Evolutionary conservation across 2,888 invertebrate species (phyloP), one percentile per base, ranked within the genome.

Genomic region (Heteromyza rotundicornis): DNA sequence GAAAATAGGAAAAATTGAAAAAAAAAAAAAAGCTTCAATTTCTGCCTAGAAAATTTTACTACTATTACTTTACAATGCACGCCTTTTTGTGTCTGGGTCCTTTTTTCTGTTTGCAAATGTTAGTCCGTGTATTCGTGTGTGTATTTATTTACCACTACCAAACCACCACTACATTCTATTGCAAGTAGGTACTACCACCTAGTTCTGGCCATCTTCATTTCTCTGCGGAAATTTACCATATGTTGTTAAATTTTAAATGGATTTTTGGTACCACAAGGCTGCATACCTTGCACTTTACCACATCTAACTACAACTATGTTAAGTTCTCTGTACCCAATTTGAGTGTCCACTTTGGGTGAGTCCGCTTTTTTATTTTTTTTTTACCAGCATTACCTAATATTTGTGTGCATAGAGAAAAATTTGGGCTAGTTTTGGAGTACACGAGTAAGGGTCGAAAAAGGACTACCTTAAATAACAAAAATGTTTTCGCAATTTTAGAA

Each of bases 171-270:
- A 5, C 10, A 27, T 27, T 10, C 27, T 27, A 27, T 27, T n/a
- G n/a, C n/a, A 32, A 5, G 32, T 32, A 32, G 32, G 32, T 32
- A 32, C 32, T 32, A 8, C 7, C 32, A 32, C 16, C 40, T 40
- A n/a, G 5, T 3, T 47, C 24, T 49, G 63, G 64, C 51, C 60
- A 63, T 64, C 44, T 55, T 58, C 56, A 54, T 57, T 66, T 62
- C 64, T 64, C 62, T 35, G 60, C 60, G 66, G 63, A 66, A 65
- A 71, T 75, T 74, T 70, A 68, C 67, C 74, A 76, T 74, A 71
- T 78, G 76, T 70, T 77, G 68, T 66, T 73, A 64, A 66, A 66
- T 64, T 66, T 68, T 68, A 66, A 66, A 68, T 68, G 63, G 63
- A 68, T 59, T 64, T 66, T 62, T 60, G 54, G 54, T 59, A 23